phyloP scores from a whole-genome alignment of 2,113 vertebrate species.

The Canis aureus region DNA sequence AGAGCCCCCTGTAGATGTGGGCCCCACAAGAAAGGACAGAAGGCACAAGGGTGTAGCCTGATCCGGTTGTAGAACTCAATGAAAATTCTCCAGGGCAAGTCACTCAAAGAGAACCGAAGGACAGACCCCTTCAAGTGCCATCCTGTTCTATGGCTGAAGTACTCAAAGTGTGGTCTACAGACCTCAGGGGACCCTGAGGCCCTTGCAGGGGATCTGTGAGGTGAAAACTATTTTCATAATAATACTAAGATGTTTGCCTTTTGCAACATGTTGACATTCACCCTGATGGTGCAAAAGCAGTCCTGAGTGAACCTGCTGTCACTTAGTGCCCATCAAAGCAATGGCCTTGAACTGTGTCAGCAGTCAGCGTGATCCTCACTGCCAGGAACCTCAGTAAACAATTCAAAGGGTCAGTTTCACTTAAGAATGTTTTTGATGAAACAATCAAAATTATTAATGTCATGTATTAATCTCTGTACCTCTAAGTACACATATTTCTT shows the following conservation, averaged over 20 bases:
- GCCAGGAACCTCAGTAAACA: neutral
- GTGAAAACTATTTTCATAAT: neutral
- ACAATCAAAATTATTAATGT: constrained; percentile 28
- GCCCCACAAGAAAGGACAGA: neutral
- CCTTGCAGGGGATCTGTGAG: neutral
- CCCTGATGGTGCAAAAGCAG: neutral
- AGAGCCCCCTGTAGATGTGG: neutral
- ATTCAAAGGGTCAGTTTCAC: neutral
- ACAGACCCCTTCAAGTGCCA: neutral
- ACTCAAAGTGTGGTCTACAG: neutral
- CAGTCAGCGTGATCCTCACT: neutral
- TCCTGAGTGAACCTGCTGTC: neutral
- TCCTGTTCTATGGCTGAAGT: neutral
- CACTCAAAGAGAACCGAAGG: neutral
- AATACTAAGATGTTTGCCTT: neutral
- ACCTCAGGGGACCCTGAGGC: neutral
- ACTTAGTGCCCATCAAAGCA: neutral
- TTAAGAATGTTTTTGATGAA: constrained; percentile 8
- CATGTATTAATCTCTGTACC: neutral
- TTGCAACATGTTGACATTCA: neutral
- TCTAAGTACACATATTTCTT: neutral
- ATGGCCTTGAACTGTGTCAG: neutral
- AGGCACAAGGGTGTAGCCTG: neutral
- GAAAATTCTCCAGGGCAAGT: neutral
- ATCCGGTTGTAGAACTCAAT: too few species aligned